Base-by-base conservation (phyloP, 2,797 vertebrate genomes). In the Pelochelys cantorii region DNA sequence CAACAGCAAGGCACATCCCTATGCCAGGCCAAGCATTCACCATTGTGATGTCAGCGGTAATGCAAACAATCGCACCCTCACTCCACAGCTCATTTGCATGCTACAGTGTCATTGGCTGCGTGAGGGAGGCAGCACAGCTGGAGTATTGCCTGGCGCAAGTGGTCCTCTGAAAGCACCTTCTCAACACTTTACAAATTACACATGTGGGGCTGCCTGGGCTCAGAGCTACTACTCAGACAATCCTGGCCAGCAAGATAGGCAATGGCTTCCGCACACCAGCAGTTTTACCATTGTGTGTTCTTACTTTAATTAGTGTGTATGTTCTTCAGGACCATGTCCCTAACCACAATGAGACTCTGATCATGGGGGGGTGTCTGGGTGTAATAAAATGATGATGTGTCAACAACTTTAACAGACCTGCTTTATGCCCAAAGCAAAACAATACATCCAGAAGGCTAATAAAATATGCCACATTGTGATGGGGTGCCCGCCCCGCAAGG, bases 401-500 rank as follows among this genome's bases (percentile, higher is more conserved):
- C 56, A 78, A 1, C 1, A 15, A 85, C 55, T 79, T 80, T 55
- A 77, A 65, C n/a, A 54, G 31, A 59, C 89, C 74, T 37, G 71
- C 53, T 82, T 79, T 75, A 17, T 48, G 75, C 57, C 65, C 89
- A 93, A 93, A 80, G 11, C 86, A 89, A 15, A 94, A 57, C 5
- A 7, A 0, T 56, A 57, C 5, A 12, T 37, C 15, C 13, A n/a
- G 55, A 81, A 42, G 82, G 31, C 54, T 7, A 91, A 90, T 17
- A 12, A 90, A 92, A 13, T 27, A 48, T 34, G 77, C 15, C 60
- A 31, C 15, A 68, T 20, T 20, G 62, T 31, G 62, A 18, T 17
- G 31, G 14, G 62, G 6, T 65, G 14, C 14, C 15, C 14, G 17
- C 15, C 62, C 31, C 7, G 20, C 8, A 34, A 68, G 17, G 7